Base-by-base conservation (phyloP, 1,140 invertebrate genomes). In the Diplogasteroides magnus region DNA sequence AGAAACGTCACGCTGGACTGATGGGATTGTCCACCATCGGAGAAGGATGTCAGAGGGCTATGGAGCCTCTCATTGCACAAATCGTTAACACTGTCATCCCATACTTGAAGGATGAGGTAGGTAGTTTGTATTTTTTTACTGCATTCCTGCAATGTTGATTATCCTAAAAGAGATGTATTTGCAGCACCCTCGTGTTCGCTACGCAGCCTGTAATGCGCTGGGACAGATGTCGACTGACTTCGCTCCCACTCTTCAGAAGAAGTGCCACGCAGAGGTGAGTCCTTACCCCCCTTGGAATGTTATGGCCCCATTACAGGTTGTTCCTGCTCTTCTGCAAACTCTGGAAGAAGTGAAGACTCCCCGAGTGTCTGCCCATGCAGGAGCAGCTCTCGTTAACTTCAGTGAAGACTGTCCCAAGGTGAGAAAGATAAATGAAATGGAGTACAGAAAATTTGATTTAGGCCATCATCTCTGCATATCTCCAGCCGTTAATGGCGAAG, bases 181-280 rank as follows among this genome's bases (percentile, higher is more conserved):
- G 28, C 73, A 86, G 84, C 92, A 96, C 86, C 92, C 92, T 15
- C 86, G 93, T 73, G 94, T 97, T 0, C 87, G 93, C 58, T 97
- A 97, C 82, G 96, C 97, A 29, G 92, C 93, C 60, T 99, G 97
- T 82, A 99, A 98, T 86, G 93, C 94, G n/a, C 88, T 99, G 55
- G 97, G 97, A 19, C 96, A 99, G 86, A 95, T 99, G 92, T 92
- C 93, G 0, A 93, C 94, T 15, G 97, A 99, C 85, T 99, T 99
- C 87, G 93, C 93, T 2, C 94, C 94, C 2, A 87, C 87, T 11
- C 95, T 98, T 79, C 92, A 98, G 84, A 97, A 97, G 85, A 97
- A 97, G 85, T 99, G 95, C 84, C 95, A 98, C 81, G 89, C 90
- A 66, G 91, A 90, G 85, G 87, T 70, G 15, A 11, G 62, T 1